phyloP scores from a whole-genome alignment of 2,888 invertebrate species.

The Desoria tigrina region DNA sequence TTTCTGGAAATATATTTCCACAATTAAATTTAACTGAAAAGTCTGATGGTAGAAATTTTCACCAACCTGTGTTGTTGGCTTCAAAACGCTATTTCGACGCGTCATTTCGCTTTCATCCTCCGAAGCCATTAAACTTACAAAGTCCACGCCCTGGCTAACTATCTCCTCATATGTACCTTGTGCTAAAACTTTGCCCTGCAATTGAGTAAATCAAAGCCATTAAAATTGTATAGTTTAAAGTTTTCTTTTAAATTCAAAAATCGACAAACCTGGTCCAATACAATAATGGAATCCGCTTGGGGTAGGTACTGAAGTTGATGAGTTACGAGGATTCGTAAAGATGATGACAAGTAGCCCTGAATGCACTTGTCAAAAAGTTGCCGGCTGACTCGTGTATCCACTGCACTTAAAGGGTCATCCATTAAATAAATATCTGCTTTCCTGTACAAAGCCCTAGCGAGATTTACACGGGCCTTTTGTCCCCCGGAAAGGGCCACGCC shows the following conservation, averaged over 20 bases:
- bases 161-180: constrained; percentile 66
- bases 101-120: constrained; percentile 51
- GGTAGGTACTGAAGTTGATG: constrained; percentile 81
- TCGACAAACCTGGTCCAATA: constrained; percentile 64
- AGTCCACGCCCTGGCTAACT: constrained; percentile 56
- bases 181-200: constrained; percentile 61
- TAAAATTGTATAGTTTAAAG: not conserved
- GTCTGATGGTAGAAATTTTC: too few relatives aligned
- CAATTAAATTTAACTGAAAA: not conserved
- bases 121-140: constrained; percentile 55
- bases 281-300: constrained; percentile 67
- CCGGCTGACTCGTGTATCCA: constrained; percentile 59
- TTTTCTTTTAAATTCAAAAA: not conserved
- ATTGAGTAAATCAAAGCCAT: not conserved
- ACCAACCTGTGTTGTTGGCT: not conserved
- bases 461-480: constrained; percentile 59
- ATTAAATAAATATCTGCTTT: constrained; percentile 61
- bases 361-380: constrained; percentile 59
- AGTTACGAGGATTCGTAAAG: constrained; percentile 63
- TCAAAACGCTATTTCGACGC: not conserved
- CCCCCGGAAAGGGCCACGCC: constrained; percentile 57
- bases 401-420: constrained; percentile 61
- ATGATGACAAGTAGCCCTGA: constrained; percentile 56
- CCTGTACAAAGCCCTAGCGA: constrained; percentile 58
- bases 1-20: not conserved